Percentiles rank a stretch among this genome's conserved stretches.
These are phyloP conservation scores for Perccottus glenii DNA, from an alignment of 2,113 vertebrate species.

Conservation along the genomic window DNA sequence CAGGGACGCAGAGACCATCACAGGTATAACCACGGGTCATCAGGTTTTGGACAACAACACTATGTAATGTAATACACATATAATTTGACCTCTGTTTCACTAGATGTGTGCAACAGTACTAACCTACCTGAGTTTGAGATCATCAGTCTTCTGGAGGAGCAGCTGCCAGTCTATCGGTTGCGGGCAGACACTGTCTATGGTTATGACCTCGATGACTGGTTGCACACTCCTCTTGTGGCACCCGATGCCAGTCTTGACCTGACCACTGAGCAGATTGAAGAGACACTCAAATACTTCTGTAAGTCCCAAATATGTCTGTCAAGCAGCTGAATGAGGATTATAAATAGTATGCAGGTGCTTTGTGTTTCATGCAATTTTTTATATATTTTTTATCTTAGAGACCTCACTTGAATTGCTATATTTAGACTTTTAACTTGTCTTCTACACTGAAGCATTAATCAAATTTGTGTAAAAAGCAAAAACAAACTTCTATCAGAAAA, in stretches of 20 bases:
- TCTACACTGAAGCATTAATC: too few species aligned
- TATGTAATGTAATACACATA: not conserved
- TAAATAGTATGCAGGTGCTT: not conserved
- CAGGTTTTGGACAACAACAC: not conserved
- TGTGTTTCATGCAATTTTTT: not conserved
- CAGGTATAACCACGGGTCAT: conserved; percentile 62
- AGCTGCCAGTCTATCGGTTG: conserved; percentile 93
- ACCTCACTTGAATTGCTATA: too few species aligned
- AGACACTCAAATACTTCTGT: conserved; percentile 98
- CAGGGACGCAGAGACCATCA: conserved; percentile 81
- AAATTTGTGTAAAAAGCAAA: too few species aligned
- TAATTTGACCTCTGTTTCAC: not conserved
- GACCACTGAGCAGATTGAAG: conserved; percentile 96
- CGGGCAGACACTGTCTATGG: conserved; percentile 96
- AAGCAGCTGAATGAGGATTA: not conserved
- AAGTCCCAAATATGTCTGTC: conserved; percentile 70
- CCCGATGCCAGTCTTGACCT: conserved; percentile 89
- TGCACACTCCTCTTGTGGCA: conserved; percentile 93
- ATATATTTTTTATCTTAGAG: too few species aligned
- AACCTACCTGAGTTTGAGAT: conserved; percentile 98
- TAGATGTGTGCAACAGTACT: conserved; percentile 99
- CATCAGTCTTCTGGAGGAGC: conserved; percentile 98
- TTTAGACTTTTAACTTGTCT: too few species aligned
- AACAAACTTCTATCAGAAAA: too few species aligned
- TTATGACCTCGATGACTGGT: conserved; percentile 98